Base-by-base conservation (phyloP, 53 echinoderm and acorn worm genomes). In the Apostichopus leukothele region DNA sequence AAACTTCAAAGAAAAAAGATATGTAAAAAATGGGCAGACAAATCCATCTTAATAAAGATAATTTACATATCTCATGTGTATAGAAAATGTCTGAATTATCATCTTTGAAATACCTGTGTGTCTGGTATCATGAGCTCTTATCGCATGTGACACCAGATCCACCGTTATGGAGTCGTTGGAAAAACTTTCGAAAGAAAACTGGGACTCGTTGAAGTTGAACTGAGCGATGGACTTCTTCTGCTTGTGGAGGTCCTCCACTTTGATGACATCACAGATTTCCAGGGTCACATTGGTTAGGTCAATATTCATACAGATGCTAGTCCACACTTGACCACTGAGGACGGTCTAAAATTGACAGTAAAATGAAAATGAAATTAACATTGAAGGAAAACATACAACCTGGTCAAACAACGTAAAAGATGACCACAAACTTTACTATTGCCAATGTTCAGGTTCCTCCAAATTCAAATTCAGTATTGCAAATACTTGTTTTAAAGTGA, bases 111-210 rank as follows among this genome's bases (percentile, higher is more conserved):
- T 88, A 89, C 94, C 99, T 90, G 92, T 93, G 89, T 92, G 93
- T 60, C 99, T 94, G 0, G 99, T 99, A 52, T 99, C 99, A 20
- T 94, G 94, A 1, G 99, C 99, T 50, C 95, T 89, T 87, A 99
- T 94, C 13, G 99, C 99, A 81, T 99, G 99, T 5, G 99, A 99
- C 27, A 96, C 96, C 92, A 99, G 81, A 76, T 99, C 99, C 63
- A 99, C 92, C 16, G 92, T 93, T 90, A 92, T 99, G 26, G 99
- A 93, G 21, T 91, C 93, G 78, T 99, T 91, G 1, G 99, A 99
- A 81, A 96, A 96, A 67, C 93, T 99, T 92, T 96, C 92, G 52
- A 99, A 96, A 4, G 94, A 94, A 84, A 99, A 96, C 86, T 92
- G 79, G 61, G 99, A 99, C 63, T 99, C 89, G 83, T 96, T 96